Evolutionary conservation across 1,140 invertebrate genomes (phyloP).

Genomic region (Cataglyphis hispanica): DNA sequence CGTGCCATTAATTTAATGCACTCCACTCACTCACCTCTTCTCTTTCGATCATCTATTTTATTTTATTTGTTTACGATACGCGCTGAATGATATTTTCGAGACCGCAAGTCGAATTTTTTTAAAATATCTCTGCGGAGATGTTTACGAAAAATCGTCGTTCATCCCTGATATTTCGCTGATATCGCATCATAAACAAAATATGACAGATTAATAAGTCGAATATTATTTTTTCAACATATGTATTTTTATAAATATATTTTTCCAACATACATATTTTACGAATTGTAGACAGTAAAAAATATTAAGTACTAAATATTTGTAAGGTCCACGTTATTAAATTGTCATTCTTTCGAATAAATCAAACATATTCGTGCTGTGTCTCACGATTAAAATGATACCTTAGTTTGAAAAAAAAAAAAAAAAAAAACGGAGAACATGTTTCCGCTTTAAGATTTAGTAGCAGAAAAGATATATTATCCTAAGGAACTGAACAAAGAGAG

Average conservation of each 20-base stretch:
- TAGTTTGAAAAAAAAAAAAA: background rate
- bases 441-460: conserved; percentile 22
- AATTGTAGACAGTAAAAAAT: background rate
- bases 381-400: background rate
- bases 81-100: background rate
- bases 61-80: conserved; percentile 11
- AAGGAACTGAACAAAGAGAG: background rate
- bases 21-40: background rate
- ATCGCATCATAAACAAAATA: background rate
- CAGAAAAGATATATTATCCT: background rate
- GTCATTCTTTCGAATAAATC: background rate
- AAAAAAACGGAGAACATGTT: background rate
- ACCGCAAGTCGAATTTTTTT: conserved; percentile 9
- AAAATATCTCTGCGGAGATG: conserved; percentile 24
- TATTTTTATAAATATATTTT: conserved; percentile 4
- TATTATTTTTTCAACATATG: conserved; percentile 40
- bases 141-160: conserved; percentile 42
- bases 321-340: background rate
- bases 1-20: conserved; percentile 28
- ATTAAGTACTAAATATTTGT: background rate
- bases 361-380: background rate
- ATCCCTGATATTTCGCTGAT: conserved; percentile 28
- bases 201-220: conserved; percentile 30
- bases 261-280: conserved; percentile 11
- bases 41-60: background rate